These are phyloP conservation scores for Nasua narica DNA, from an alignment of 2,797 vertebrate species.

Conservation along the genomic window DNA sequence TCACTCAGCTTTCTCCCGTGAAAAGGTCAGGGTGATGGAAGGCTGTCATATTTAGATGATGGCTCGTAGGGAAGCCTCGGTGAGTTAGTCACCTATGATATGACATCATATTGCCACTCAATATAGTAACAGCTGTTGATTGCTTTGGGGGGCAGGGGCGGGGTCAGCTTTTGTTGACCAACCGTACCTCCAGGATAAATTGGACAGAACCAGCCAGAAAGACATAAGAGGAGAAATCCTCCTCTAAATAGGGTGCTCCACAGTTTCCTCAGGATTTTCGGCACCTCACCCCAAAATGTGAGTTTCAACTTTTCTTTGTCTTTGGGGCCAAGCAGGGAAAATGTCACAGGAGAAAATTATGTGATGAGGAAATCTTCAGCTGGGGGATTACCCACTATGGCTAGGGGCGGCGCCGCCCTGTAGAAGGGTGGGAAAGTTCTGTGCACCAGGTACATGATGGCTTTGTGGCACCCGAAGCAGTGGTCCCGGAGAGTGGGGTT, in stretches of 20 bases:
- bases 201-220: slow-evolving; percentile 54
- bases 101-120: slow-evolving; percentile 84
- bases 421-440: background rate
- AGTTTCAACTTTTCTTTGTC: slow-evolving; percentile 71
- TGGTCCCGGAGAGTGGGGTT: background rate
- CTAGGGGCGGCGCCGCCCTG: background rate
- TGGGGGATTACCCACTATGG: background rate
- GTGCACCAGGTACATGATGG: background rate
- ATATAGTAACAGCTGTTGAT: slow-evolving; percentile 85
- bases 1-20: slow-evolving; percentile 67
- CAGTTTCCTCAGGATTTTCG: slow-evolving; percentile 45
- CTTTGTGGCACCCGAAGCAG: background rate
- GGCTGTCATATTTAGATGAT: slow-evolving; percentile 85
- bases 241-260: slow-evolving; percentile 32
- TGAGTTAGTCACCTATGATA: slow-evolving; percentile 85
- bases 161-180: slow-evolving; percentile 78
- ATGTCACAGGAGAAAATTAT: background rate
- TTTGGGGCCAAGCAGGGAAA: background rate
- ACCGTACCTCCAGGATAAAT: slow-evolving; percentile 77
- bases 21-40: slow-evolving; percentile 84
- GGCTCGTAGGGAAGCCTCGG: slow-evolving; percentile 80
- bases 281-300: slow-evolving; percentile 75
- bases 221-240: slow-evolving; percentile 38
- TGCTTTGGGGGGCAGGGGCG: slow-evolving; percentile 69
- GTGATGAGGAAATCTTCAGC: background rate